Percentiles rank a stretch among this genome's conserved stretches.
Conservation (phyloP, 53 echinoderm and acorn worm genomes). For the Temnopleurus reevesii region DNA sequence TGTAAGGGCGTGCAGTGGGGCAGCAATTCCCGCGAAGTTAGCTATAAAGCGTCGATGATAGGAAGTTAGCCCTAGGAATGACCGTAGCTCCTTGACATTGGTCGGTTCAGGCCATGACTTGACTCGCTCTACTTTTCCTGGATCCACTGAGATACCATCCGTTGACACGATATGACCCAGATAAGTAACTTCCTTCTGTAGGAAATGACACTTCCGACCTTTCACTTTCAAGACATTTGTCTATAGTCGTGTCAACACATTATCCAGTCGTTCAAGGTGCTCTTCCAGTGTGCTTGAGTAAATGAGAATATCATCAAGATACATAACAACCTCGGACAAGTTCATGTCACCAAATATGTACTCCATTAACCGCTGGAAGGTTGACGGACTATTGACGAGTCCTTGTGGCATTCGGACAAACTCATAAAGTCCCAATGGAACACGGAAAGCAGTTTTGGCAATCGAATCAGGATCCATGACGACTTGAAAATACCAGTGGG, state of each 20-base stretch:
- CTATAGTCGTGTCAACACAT: slow-evolving; percentile 42
- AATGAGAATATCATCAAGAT: slow-evolving; percentile 62
- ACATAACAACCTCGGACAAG: slow-evolving; percentile 48
- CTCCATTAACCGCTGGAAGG: slow-evolving; percentile 67
- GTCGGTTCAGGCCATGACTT: slow-evolving; percentile 43
- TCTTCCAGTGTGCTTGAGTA: slow-evolving; percentile 53
- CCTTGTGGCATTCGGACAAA: slow-evolving; percentile 63
- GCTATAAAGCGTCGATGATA: slow-evolving; percentile 62
- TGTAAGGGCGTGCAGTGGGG: slow-evolving; percentile 47
- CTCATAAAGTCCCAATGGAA: slow-evolving; percentile 65
- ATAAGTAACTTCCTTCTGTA: slow-evolving; percentile 43
- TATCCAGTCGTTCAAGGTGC: slow-evolving; percentile 44
- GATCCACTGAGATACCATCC: slow-evolving; percentile 52
- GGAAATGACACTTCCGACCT: slow-evolving; percentile 52
- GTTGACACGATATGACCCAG: slow-evolving; percentile 63
- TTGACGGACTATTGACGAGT: slow-evolving; percentile 54
- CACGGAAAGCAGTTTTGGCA: slow-evolving; percentile 67
- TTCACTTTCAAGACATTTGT: slow-evolving; percentile 61
- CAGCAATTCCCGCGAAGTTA: slow-evolving; percentile 9
- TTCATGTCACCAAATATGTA: slow-evolving; percentile 58
- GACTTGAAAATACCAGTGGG: slow-evolving; percentile 68
- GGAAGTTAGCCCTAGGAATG: slow-evolving; percentile 62
- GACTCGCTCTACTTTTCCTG: slow-evolving; percentile 53
- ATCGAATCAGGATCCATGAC: slow-evolving; percentile 52
- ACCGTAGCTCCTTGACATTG: slow-evolving; percentile 41